Evolutionary conservation across 1,140 invertebrate species (phyloP).

Genomic region (Drusus annulatus): DNA sequence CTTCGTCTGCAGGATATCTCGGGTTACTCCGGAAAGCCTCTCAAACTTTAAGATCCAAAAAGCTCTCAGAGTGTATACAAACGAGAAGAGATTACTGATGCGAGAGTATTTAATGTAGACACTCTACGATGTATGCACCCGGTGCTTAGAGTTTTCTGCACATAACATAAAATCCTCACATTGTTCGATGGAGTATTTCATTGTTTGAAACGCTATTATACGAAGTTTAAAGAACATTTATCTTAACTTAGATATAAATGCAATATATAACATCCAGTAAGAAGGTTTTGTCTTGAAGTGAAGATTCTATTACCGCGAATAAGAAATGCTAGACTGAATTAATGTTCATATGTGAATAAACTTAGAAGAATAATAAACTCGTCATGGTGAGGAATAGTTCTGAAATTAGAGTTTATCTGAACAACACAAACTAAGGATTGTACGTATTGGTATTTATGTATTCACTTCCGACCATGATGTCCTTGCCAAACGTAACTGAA

Average conservation of each 20-base stretch:
- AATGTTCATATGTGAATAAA: too few relatives aligned
- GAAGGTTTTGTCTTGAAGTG: neutral
- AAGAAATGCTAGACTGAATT: too few relatives aligned
- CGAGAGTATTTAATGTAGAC: conserved; percentile 2
- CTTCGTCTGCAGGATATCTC: conserved; percentile 2
- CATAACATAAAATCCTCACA: neutral
- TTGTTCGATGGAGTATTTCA: neutral
- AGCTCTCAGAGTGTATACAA: conserved; percentile 51
- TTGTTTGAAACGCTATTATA: neutral
- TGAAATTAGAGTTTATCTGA: too few relatives aligned
- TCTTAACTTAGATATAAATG: neutral
- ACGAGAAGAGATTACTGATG: conserved; percentile 29
- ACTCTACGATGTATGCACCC: neutral
- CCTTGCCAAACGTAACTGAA: too few relatives aligned
- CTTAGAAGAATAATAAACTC: too few relatives aligned
- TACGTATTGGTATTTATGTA: too few relatives aligned
- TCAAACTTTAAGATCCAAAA: conserved; percentile 52
- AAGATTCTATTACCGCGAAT: too few relatives aligned
- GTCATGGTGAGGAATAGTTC: too few relatives aligned
- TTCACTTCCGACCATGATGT: too few relatives aligned
- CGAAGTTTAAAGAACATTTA: neutral
- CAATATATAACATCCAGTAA: neutral
- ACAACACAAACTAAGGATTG: too few relatives aligned
- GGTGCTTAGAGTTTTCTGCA: neutral
- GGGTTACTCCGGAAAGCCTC: conserved; percentile 40